phyloP scores from a whole-genome alignment of 2,888 invertebrate species.

The Tetragonisca angustula region DNA sequence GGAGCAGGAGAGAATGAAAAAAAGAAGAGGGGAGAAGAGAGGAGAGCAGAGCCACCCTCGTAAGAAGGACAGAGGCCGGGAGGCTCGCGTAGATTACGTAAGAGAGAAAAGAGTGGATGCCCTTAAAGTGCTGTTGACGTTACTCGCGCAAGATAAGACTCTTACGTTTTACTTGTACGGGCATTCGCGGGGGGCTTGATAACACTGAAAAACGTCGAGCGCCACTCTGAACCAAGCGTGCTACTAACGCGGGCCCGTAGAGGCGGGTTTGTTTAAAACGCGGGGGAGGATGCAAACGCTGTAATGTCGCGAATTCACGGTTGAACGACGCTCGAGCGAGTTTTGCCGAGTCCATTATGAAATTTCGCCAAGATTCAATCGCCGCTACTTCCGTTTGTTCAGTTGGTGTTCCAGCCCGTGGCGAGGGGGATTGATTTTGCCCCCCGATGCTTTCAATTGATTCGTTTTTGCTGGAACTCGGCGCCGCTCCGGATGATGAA shows the following conservation, averaged over 20 bases:
- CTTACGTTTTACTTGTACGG: slow-evolving; percentile 43
- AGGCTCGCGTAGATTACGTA: slow-evolving; percentile 53
- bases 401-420: neutral
- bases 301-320: neutral
- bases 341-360: neutral
- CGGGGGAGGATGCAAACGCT: neutral
- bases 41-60: neutral
- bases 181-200: slow-evolving; percentile 46
- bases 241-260: neutral
- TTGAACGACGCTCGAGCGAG: neutral
- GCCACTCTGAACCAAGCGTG: slow-evolving; percentile 30
- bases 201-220: slow-evolving; percentile 53
- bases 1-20: slow-evolving; percentile 17
- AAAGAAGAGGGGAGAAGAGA: neutral
- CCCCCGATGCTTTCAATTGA: too few relatives aligned
- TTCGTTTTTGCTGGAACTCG: neutral
- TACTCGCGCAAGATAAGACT: slow-evolving; percentile 43
- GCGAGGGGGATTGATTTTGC: neutral
- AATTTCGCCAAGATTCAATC: neutral
- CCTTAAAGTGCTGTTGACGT: slow-evolving; percentile 56
- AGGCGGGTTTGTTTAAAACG: neutral
- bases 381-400: too few relatives aligned
- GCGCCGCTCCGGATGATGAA: neutral
- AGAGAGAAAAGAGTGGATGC: slow-evolving; percentile 50
- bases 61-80: slow-evolving; percentile 13